Percentiles rank a stretch among this genome's conserved stretches.
Evolutionary conservation across 2,797 vertebrate species (phyloP).

Genomic region (Tapirus indicus): DNA sequence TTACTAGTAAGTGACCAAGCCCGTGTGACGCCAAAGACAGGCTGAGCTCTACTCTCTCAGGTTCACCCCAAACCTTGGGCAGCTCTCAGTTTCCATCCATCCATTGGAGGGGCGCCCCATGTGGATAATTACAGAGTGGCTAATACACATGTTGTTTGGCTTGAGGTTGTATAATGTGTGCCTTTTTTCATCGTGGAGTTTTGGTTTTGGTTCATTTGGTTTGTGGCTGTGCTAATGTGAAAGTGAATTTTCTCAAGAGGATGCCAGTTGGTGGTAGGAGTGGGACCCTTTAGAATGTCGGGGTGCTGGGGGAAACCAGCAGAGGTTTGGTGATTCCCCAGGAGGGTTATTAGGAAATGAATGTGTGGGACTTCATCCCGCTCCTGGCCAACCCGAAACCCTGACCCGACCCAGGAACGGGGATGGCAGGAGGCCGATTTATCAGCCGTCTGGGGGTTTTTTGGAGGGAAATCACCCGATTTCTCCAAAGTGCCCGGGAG

Average conservation of each 20-base stretch:
- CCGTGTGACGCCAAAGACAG: fast-evolving
- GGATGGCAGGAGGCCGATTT: no score
- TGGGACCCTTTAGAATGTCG: background rate
- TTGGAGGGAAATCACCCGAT: no score
- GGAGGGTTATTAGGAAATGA: no score
- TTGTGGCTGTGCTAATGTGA: background rate
- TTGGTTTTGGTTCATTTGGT: slow-evolving; percentile 6
- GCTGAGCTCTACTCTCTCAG: background rate
- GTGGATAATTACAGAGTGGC: background rate
- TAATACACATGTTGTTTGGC: background rate
- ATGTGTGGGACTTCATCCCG: no score
- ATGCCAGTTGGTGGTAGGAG: background rate
- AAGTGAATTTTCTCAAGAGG: background rate
- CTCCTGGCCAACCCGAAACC: no score
- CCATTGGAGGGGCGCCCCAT: background rate
- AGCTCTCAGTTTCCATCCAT: background rate
- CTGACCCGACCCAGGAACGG: no score
- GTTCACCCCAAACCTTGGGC: background rate
- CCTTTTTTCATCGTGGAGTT: background rate
- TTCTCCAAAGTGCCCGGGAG: no score
- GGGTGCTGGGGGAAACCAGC: background rate
- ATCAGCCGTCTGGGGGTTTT: no score
- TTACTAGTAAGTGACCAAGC: slow-evolving; percentile 92
- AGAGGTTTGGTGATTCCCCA: background rate
- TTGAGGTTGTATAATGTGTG: no score